phyloP scores from a whole-genome alignment of 2,113 vertebrate genomes.

The Pomatorhinus ruficollis region DNA sequence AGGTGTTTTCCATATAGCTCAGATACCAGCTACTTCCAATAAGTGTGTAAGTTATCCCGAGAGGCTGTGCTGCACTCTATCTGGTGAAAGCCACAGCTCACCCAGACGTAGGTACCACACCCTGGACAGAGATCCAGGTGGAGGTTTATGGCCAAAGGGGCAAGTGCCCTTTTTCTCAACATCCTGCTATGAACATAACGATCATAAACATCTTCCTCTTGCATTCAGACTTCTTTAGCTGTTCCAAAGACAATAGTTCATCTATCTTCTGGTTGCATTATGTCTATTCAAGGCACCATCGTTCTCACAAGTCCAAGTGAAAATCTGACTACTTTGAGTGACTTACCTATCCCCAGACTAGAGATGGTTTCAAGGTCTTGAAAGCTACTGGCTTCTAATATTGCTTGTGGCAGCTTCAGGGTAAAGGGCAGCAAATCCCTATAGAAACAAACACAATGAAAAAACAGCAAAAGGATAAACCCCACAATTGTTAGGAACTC shows the following conservation, averaged over 20 bases:
- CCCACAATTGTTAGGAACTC: not conserved
- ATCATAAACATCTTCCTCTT: not conserved
- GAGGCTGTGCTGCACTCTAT: accelerated
- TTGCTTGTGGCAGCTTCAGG: slow-evolving; percentile 84
- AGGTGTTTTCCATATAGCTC: not conserved
- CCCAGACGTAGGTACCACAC: not conserved
- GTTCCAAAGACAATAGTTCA: not conserved
- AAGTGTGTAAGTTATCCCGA: not conserved
- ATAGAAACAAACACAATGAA: slow-evolving; percentile 22
- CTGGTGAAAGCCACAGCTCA: not conserved
- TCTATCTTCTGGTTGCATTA: not conserved
- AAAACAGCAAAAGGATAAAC: not conserved
- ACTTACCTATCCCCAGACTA: slow-evolving; percentile 87
- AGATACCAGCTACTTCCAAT: not conserved
- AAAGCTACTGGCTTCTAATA: slow-evolving; percentile 81
- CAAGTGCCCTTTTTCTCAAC: not conserved
- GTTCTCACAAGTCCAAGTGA: not conserved
- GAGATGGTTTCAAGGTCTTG: slow-evolving; percentile 88
- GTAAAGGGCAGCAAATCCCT: slow-evolving; percentile 90
- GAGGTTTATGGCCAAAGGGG: not conserved
- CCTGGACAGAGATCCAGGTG: not conserved
- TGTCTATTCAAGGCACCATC: not conserved
- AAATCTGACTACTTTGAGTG: not conserved
- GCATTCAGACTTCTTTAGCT: not conserved
- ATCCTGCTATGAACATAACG: not conserved